Evolutionary conservation across 2,113 vertebrate genomes (phyloP), one percentile per base, ranked within the genome.

Genomic region (Vanacampus margaritifer): DNA sequence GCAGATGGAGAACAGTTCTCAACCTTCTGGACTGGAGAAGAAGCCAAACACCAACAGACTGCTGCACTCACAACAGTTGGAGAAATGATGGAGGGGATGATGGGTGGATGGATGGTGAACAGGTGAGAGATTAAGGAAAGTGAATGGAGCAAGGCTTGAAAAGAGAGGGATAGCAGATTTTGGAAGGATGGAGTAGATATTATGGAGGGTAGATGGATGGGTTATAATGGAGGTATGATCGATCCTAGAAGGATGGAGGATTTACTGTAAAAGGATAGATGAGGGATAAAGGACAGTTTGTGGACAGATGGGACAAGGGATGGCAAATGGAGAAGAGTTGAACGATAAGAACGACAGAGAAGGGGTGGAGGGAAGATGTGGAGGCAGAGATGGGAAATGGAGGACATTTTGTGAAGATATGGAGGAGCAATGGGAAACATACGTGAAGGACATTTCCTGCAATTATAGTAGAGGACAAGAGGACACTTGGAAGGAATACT

Each of bases 1-100:
- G 67, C 79, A 82, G 78, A 82, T 70, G 74, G 71, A 75, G 66
- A 70, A n/a, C 39, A 45, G 21, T 70, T 67, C 43, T 45, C 43
- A 16, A 48, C 48, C 48, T 51, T 71, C 73, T 69, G 75, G 60
- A 16, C 64, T 36, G 21, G 43, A 46, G 43, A 36, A 75, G 67
- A 64, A 50, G 68, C 60, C 71, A 60, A 58, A 14, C n/a, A 74
- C 46, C 21, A 3, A 21, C 46, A 48, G 17, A 28, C 61, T 68
- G 65, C 8, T 9, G 0, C 50, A 59, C 1, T 26, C 57, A 50
- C 35, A 62, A 14, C 67, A 69, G 67, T 67, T 59, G 68, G n/a
- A 69, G 26, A 17, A 19, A 28, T 1, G 66, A 70, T 6, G 23
- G 12, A 61, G 21, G 23, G 51, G 0, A n/a, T 24, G 51, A 14